Percentiles rank a stretch among this genome's conserved stretches.
phyloP scores from a whole-genome alignment of 2,797 vertebrate species.

The Anguilla obscura region DNA sequence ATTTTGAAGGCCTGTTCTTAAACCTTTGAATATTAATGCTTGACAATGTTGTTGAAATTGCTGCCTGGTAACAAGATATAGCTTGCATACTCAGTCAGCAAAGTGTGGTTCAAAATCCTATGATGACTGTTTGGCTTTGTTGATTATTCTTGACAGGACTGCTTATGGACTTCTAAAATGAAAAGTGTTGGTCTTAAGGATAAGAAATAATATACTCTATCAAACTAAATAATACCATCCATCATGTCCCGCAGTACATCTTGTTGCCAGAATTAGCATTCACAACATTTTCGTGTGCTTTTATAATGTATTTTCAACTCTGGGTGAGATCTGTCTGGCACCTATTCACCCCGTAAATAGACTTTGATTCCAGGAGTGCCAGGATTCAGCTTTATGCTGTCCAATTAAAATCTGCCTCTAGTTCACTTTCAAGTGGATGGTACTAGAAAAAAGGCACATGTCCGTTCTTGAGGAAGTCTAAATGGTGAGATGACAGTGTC shows the following conservation, averaged over 20 bases:
- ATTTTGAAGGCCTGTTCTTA: neutral
- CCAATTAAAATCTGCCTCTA: slow-evolving; percentile 26
- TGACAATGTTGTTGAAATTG: neutral
- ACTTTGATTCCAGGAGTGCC: neutral
- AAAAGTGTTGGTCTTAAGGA: slow-evolving; percentile 21
- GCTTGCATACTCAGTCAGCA: neutral
- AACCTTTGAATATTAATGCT: neutral
- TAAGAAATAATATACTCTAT: slow-evolving; percentile 30
- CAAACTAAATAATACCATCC: slow-evolving; percentile 23
- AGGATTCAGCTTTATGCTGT: slow-evolving; percentile 24
- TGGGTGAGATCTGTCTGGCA: slow-evolving; percentile 21
- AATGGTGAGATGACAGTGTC: slow-evolving; percentile 26
- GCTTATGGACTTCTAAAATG: slow-evolving; percentile 17
- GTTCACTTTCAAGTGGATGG: slow-evolving; percentile 4
- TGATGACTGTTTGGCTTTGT: slow-evolving; percentile 8
- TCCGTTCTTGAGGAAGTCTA: neutral
- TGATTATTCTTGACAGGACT: slow-evolving; percentile 18
- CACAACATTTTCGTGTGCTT: slow-evolving; percentile 19
- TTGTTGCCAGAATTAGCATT: slow-evolving; percentile 31
- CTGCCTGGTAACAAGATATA: neutral
- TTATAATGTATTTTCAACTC: slow-evolving; percentile 3
- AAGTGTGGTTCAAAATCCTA: slow-evolving; percentile 10
- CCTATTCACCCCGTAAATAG: neutral
- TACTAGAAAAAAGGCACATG: neutral
- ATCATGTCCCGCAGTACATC: slow-evolving; percentile 6